These are phyloP conservation scores for Lamellibrachia luymesi DNA, from an alignment of 1,140 invertebrate genomes.

Conservation along the genomic window DNA sequence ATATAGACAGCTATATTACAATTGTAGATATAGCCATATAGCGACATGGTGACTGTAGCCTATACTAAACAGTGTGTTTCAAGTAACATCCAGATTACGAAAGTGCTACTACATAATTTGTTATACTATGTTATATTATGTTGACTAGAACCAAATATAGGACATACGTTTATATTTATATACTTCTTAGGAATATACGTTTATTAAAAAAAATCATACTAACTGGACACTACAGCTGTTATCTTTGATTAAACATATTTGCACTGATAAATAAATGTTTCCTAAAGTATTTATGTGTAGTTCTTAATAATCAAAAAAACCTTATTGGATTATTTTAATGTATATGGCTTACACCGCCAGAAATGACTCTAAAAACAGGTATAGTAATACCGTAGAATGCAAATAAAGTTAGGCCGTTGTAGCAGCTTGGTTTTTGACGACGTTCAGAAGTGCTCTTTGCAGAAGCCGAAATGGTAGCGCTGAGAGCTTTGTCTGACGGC, in stretches of 20 bases:
- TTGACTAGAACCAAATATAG: neutral
- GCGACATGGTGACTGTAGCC: too few species aligned
- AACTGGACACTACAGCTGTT: neutral
- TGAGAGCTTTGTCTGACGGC: conserved; percentile 81
- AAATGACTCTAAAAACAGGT: neutral
- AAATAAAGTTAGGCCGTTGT: neutral
- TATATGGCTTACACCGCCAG: neutral
- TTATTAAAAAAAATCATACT: neutral
- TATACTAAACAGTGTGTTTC: neutral
- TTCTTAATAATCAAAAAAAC: neutral
- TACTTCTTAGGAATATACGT: neutral
- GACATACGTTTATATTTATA: neutral
- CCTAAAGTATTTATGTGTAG: neutral
- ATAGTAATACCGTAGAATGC: neutral
- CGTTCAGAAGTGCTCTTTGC: conserved; percentile 83
- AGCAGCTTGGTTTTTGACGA: neutral
- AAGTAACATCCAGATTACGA: neutral
- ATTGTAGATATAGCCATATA: neutral
- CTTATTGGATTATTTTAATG: neutral
- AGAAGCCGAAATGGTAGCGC: conserved; percentile 85
- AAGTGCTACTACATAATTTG: neutral
- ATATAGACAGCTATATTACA: neutral
- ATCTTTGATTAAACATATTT: neutral
- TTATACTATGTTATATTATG: neutral
- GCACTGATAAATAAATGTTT: neutral